Evolutionary conservation across 2,113 vertebrate genomes (phyloP), one percentile per base, ranked within the genome.

Genomic region (Pelecanus crispus): DNA sequence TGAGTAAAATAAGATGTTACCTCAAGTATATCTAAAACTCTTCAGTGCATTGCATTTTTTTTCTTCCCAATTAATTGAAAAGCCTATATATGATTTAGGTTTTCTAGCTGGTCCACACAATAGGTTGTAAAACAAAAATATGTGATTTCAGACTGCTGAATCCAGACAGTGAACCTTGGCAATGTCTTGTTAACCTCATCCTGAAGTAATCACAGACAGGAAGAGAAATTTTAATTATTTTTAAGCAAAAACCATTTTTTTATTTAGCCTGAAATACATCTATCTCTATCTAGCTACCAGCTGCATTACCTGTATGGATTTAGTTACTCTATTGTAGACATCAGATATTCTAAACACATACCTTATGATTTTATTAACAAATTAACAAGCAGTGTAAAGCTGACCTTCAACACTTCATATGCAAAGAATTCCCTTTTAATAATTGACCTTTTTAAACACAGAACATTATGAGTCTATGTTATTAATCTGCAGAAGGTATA

Each of bases 281-380:
- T 11, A 36, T 62, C 21, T 81, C 8, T 61, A 17, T 49, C 21
- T 53, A 34, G 11, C 29, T 75, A 72, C 28, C 9, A 45, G 38
- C 29, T 66, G 14, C 18, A 75, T 17, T 17, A 34, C 11, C 29
- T 52, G 17, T 28, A 85, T 29, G 5, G 20, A 90, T 80, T 68
- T 52, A 56, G 10, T 34, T 68, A 40, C 25, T 81, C 49, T 74
- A 4, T 34, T 81, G 12, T 6, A 53, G 31, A 88, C 3, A 86
- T 52, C n/a, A 83, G 16, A 45, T 86, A 78, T 78, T 81, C 52
- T 78, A 78, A 92, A 55, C 17, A 50, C 8, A 47, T 11, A 32
- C 3, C 8, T 73, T 55, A 36, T 34, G 74, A 88, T 67, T 73
- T 94, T 84, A 88, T 88, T 88, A 84, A 66, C 6, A 74, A 81